Conservation (phyloP, 2,888 invertebrate genomes). For the Phortica magna region DNA sequence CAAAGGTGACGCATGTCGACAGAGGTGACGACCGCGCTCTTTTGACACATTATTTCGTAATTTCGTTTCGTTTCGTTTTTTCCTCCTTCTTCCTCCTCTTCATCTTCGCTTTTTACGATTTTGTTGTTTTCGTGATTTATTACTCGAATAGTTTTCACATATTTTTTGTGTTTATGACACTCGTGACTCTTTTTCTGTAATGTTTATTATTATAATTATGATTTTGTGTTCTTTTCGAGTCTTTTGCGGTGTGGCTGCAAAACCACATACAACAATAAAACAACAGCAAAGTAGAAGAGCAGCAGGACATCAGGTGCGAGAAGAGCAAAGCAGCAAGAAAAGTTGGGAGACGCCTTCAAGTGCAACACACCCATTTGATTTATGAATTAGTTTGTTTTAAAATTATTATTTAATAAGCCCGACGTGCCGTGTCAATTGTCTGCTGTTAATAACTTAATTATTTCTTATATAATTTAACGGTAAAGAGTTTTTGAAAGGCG, state of each 20-base stretch:
- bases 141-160: constrained; percentile 23
- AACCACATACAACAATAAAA: too few relatives aligned
- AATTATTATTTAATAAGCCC: neutral
- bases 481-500: too few relatives aligned
- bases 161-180: constrained; percentile 5
- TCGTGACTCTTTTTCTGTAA: constrained; percentile 9
- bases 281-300: neutral
- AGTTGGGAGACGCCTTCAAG: neutral
- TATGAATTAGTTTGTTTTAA: neutral
- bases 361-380: constrained; percentile 27
- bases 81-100: neutral
- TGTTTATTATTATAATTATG: constrained; percentile 23
- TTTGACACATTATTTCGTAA: constrained; percentile 24
- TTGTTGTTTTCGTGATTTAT: constrained; percentile 22
- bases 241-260: neutral
- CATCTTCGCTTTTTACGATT: neutral
- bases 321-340: neutral
- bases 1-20: neutral
- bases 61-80: neutral
- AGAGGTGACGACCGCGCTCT: neutral
- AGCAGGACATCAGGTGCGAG: constrained; percentile 2
- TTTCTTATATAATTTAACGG: too few relatives aligned
- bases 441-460: neutral
- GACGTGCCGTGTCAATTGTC: neutral
- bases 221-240: constrained; percentile 10